Percentiles rank a stretch among this genome's conserved stretches.
These are phyloP conservation scores for Nemoura dubitans DNA, from an alignment of 2,888 invertebrate genomes.

Conservation along the genomic window DNA sequence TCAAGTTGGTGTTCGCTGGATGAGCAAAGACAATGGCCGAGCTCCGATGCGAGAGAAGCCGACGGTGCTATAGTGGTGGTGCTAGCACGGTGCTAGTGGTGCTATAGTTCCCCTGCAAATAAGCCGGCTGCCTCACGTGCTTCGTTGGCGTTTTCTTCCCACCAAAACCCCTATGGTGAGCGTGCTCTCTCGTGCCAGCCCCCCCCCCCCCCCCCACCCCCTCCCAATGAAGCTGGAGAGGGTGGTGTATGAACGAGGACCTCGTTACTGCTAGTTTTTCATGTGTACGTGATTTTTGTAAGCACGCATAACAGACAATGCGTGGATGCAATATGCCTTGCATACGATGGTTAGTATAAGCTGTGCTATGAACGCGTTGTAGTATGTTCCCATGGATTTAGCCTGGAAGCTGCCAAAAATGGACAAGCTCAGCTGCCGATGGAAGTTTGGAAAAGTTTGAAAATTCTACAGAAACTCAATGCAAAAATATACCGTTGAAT, in stretches of 20 bases:
- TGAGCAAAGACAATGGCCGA: constrained; percentile 3
- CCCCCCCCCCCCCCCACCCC: neutral
- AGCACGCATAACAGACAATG: no score
- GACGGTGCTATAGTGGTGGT: neutral
- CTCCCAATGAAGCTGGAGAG: neutral
- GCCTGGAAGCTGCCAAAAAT: no score
- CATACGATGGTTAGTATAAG: no score
- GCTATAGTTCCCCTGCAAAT: no score
- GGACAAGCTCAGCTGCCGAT: no score
- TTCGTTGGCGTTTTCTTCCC: neutral
- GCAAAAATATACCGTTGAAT: no score
- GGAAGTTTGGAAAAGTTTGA: no score
- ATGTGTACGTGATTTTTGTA: neutral
- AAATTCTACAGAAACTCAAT: no score
- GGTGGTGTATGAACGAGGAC: neutral
- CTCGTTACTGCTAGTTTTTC: neutral
- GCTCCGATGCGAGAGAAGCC: neutral
- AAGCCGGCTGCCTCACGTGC: neutral
- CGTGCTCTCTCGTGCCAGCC: neutral
- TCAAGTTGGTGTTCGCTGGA: constrained; percentile 22
- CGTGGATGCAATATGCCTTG: no score
- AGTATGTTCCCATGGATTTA: no score
- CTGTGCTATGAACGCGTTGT: no score
- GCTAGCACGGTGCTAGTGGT: no score
- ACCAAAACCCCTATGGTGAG: neutral